Conservation (phyloP, 2,797 vertebrate genomes). For the Podarcis lilfordi region DNA sequence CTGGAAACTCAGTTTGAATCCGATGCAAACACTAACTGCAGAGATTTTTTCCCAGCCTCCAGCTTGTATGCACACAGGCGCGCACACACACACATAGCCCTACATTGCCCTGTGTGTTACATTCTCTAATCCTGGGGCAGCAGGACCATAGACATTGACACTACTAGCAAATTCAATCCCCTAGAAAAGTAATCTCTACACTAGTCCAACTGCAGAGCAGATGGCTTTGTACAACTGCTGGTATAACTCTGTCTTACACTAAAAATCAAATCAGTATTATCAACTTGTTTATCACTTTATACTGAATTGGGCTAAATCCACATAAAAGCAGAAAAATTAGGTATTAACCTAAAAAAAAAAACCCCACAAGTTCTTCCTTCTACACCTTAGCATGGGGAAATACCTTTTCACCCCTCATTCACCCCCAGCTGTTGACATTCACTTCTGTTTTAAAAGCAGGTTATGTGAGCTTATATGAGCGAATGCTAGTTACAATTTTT, state of each 20-base stretch:
- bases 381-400: conserved; percentile 25
- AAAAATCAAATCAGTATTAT: conserved; percentile 45
- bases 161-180: conserved; percentile 47
- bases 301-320: background rate
- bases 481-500: accelerated
- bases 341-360: conserved; percentile 17
- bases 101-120: conserved; percentile 42
- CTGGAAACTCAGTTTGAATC: background rate
- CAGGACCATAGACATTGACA: conserved; percentile 37
- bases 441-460: conserved; percentile 10
- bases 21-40: background rate
- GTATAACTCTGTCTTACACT: conserved; percentile 20
- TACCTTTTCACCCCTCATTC: conserved; percentile 7
- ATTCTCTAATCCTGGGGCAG: conserved; percentile 51
- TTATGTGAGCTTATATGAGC: conserved; percentile 4
- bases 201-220: conserved; percentile 63
- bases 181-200: conserved; percentile 46
- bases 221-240: conserved; percentile 62
- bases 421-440: conserved; percentile 24
- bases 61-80: background rate
- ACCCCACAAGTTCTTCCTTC: background rate
- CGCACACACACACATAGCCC: background rate
- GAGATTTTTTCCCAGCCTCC: background rate
- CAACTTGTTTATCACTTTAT: conserved; percentile 38
- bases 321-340: background rate